phyloP scores from a whole-genome alignment of 2,888 invertebrate genomes.

The Meliscaeva auricollis region DNA sequence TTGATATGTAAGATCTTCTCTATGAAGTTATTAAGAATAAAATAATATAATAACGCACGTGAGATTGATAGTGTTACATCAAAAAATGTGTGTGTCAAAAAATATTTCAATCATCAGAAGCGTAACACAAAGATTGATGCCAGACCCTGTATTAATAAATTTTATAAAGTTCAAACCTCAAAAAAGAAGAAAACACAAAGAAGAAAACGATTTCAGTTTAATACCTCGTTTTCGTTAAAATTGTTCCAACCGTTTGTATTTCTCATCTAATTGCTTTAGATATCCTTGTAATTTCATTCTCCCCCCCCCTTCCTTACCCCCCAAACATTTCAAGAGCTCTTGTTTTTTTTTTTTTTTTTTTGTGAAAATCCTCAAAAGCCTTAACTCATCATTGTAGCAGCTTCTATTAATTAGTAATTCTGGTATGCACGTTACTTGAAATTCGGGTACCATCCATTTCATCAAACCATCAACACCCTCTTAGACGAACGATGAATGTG shows the following conservation, averaged over 20 bases:
- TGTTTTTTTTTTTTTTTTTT: not conserved
- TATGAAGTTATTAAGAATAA: too few relatives aligned
- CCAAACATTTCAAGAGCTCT: constrained; percentile 5
- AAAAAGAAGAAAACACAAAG: not conserved
- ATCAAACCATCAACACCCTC: constrained; percentile 75
- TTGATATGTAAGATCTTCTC: too few relatives aligned
- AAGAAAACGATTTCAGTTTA: not conserved
- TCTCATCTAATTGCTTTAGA: constrained; percentile 43
- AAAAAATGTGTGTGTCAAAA: too few relatives aligned
- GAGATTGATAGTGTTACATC: too few relatives aligned
- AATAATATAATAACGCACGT: too few relatives aligned
- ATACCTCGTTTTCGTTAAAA: not conserved
- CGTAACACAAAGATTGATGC: too few relatives aligned
- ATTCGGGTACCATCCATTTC: constrained; percentile 72
- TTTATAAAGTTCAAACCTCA: not conserved
- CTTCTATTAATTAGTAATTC: constrained; percentile 72
- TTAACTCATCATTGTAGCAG: constrained; percentile 65
- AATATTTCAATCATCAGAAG: too few relatives aligned
- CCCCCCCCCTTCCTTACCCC: not conserved
- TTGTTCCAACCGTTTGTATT: constrained; percentile 33
- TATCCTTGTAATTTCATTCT: constrained; percentile 25
- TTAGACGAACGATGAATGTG: constrained; percentile 70
- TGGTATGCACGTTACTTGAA: constrained; percentile 73
- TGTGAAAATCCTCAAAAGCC: constrained; percentile 41
- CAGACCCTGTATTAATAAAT: too few relatives aligned